Evolutionary conservation across 2,113 vertebrate species (phyloP), one percentile per base, ranked within the genome.

Genomic region (Vireo altiloquus): DNA sequence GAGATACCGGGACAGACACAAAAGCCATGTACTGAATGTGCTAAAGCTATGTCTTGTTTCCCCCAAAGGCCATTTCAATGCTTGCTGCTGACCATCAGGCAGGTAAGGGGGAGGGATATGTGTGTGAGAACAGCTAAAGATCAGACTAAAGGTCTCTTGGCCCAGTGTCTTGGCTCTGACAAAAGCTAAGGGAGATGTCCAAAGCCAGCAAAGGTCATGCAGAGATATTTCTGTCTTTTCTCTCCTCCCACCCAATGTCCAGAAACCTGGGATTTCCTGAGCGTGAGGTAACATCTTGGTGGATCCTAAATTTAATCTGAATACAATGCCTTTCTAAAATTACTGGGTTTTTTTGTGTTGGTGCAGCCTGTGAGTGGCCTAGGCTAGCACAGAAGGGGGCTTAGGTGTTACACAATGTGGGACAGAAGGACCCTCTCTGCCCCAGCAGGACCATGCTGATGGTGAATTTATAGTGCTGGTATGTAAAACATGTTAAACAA

Each of bases 251-350:
- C 28, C 17, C 15, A 72, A 25, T 4, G 16, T 88, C 31, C 23
- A 94, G 63, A 7, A 80, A 61, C 53, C n/a, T 65, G 50, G 50
- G 50, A 94, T 92, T 94, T 97, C 82, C 88, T 93, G 76, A 89
- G 40, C 28, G 28, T 0, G 7, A 74, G 1, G 25, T 57, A 80
- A 93, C 33, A 90, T 92, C 54, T 88, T 77, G 24, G 25, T 91
- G 70, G 25, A 76, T 66, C 53, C 39, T 90, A 76, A 82, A 71
- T 68, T 87, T 82, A 84, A 82, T 69, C 61, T 60, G 30, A 82
- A 7, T 25, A 39, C 35, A 85, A 63, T 65, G 13, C 1, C 19
- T 89, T 76, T 82, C 80, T 79, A 65, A 82, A 89, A 77, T 92
- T 37, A 39, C 8, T 57, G 7, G 11, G 13, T 84, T 88, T 64